Evolutionary conservation across 2,888 invertebrate genomes (phyloP), one percentile per base, ranked within the genome.

Genomic region (Kryphioiulus occultus): DNA sequence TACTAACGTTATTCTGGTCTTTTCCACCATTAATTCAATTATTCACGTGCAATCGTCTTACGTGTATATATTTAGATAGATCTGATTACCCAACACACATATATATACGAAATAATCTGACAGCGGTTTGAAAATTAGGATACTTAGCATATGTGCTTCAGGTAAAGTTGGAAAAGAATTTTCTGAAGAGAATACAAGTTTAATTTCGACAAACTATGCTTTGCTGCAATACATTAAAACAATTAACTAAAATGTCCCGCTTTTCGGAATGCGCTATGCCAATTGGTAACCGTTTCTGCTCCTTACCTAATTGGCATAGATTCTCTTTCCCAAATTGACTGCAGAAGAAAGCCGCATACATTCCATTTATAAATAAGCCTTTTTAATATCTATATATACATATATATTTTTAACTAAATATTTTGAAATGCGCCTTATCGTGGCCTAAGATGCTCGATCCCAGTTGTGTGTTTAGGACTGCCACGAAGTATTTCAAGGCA

Each of bases 391-490:
- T 68, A 26, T 68, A 68, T 68, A 68, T 68, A 59, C 7, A 59
- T 59, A 68, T 26, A 68, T 68, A 68, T 68, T 68, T 68, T 68
- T 68, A 68, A 68, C 68, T 68, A 68, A 68, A 68, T 68, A 68
- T 68, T 26, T 68, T 22, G 68, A 68, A 68, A 68, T 68, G 68
- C 68, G 68, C 68, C 68, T 68, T 68, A 68, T 26, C 10, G 68
- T 68, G 68, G 68, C 68, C 26, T 68, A 26, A 59, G 68, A 26
- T 26, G 68, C 26, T 68, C 15, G 68, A 68, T 68, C 26, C 10
- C 26, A 26, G 26, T 68, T 68, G 68, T 68, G 26, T 68, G 68
- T 68, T 2, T 42, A 42, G 4, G 68, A 68, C 68, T 68, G 68
- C 68, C 26, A n/a, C 10, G 68, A 26, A 68, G 26, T 10, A 26